These are phyloP conservation scores for Thunnus maccoyii DNA, from an alignment of 2,113 vertebrate species.

Conservation along the genomic window DNA sequence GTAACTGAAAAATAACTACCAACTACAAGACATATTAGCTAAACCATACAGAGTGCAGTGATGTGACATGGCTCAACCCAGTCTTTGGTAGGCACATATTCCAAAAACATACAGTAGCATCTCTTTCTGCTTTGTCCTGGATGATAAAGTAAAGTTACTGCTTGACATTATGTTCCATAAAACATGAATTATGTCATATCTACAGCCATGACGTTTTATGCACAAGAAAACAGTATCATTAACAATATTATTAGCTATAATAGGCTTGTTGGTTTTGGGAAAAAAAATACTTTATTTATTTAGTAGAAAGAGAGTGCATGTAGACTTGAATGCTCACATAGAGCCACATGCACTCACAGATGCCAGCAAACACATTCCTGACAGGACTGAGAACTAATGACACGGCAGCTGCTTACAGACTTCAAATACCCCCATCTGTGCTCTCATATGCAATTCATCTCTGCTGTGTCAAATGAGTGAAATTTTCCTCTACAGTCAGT, in stretches of 20 bases:
- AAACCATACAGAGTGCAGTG: too few relatives aligned
- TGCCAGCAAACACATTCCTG: neutral
- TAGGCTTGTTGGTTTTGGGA: neutral
- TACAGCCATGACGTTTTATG: too few relatives aligned
- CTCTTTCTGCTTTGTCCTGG: neutral
- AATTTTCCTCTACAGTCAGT: slow-evolving; percentile 15
- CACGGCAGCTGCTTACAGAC: slow-evolving; percentile 4
- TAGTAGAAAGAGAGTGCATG: too few relatives aligned
- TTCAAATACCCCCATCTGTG: slow-evolving; percentile 5
- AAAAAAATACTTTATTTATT: too few relatives aligned
- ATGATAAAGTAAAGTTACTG: neutral
- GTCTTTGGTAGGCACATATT: too few relatives aligned
- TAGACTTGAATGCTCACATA: neutral
- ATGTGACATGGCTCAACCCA: too few relatives aligned
- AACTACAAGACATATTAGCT: neutral
- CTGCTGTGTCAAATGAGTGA: slow-evolving; percentile 29
- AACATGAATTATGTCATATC: too few relatives aligned
- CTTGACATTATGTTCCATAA: too few relatives aligned
- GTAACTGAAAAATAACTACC: neutral
- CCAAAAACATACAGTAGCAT: too few relatives aligned
- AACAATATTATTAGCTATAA: neutral
- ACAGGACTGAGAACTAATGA: slow-evolving; percentile 22
- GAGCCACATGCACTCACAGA: neutral
- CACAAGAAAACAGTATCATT: too few relatives aligned
- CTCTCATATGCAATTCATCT: slow-evolving; percentile 31